Conservation (phyloP, 2,888 invertebrate genomes). For the Spialia ferax region DNA sequence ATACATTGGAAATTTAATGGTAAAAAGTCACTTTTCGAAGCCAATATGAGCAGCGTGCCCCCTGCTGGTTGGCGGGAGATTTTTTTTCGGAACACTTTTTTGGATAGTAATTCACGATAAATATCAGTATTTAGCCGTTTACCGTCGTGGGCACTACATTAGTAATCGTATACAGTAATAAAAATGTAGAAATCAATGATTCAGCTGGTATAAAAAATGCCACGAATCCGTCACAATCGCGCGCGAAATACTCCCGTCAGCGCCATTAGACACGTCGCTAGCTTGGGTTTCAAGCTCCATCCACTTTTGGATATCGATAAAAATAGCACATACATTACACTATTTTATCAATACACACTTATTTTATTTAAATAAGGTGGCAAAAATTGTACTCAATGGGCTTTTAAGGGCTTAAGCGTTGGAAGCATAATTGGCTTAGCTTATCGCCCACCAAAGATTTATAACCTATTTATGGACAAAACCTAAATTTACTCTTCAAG, state of each 20-base stretch:
- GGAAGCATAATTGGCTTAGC: conserved; percentile 75
- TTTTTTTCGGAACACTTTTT: conserved; percentile 69
- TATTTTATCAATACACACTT: conserved; percentile 59
- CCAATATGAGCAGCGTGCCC: conserved; percentile 77
- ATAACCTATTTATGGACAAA: conserved; percentile 77
- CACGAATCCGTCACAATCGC: conserved; percentile 86
- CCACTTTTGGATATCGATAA: conserved; percentile 83
- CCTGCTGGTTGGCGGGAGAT: conserved; percentile 84
- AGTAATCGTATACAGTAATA: conserved; percentile 54
- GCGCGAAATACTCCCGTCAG: conserved; percentile 85
- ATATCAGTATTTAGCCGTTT: conserved; percentile 53
- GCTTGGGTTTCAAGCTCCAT: conserved; percentile 81
- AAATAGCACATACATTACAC: conserved; percentile 71
- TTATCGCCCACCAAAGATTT: conserved; percentile 81
- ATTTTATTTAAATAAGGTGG: conserved; percentile 53
- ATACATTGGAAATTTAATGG: conserved; percentile 51
- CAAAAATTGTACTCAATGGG: conserved; percentile 54
- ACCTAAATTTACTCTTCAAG: conserved; percentile 49
- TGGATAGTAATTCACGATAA: conserved; percentile 49
- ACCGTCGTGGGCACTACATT: conserved; percentile 60
- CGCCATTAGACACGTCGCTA: conserved; percentile 87
- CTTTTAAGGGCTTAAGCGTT: conserved; percentile 59
- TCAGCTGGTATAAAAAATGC: conserved; percentile 83
- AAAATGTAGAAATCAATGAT: conserved; percentile 62
- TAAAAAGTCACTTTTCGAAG: conserved; percentile 56